Percentiles rank a stretch among this genome's conserved stretches.
Evolutionary conservation across 2,888 invertebrate genomes (phyloP).

Genomic region (Rhagophthalmus giganteus): DNA sequence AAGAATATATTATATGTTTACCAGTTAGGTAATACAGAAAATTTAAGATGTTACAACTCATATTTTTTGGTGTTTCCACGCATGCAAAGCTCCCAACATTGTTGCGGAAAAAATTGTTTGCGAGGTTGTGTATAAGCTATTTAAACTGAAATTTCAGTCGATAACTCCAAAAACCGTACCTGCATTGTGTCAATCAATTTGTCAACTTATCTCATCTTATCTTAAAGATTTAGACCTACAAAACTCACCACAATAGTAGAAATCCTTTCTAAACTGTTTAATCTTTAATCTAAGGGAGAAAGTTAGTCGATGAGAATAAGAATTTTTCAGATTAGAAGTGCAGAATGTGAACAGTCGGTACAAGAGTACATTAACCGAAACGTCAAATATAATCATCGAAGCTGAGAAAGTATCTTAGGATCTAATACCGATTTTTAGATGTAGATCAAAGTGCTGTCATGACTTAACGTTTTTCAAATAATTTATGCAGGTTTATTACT

Average conservation of each 20-base stretch:
- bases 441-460: slow-evolving; percentile 17
- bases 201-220: not conserved
- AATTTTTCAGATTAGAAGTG: slow-evolving; percentile 13
- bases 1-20: too few species aligned
- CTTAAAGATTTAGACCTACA: not conserved
- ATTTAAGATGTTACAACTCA: too few species aligned
- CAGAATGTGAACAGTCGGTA: slow-evolving; percentile 22
- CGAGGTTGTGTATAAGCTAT: too few species aligned
- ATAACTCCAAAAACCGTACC: too few species aligned
- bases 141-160: too few species aligned
- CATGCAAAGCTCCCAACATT: too few species aligned
- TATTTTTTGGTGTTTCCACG: too few species aligned
- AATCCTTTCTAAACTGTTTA: not conserved
- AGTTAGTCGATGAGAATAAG: not conserved
- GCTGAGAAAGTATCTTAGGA: not conserved
- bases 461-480: slow-evolving; percentile 24
- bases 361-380: slow-evolving; percentile 30
- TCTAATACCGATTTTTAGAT: not conserved
- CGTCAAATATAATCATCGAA: not conserved
- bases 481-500: slow-evolving; percentile 24
- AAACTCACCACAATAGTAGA: not conserved
- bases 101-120: too few species aligned
- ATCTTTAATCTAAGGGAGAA: not conserved
- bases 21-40: too few species aligned
- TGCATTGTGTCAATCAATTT: too few species aligned